These are phyloP conservation scores for Dipodomys merriami DNA, from an alignment of 2,113 vertebrate species.

Conservation along the genomic window DNA sequence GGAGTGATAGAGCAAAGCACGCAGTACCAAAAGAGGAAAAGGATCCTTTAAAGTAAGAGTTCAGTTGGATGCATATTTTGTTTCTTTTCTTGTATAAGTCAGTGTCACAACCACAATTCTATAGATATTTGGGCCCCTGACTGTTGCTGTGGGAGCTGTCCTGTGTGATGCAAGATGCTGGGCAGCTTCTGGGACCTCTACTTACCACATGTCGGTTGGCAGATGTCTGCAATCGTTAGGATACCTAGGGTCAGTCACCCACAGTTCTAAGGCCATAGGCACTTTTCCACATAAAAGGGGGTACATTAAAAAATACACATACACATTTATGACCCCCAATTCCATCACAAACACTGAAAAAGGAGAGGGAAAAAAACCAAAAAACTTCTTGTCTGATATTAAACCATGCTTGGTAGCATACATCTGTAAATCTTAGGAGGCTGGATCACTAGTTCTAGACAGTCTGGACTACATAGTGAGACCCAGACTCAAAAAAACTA, in stretches of 20 bases:
- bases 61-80: neutral
- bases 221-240: neutral
- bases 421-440: too few relatives aligned
- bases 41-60: neutral
- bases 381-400: too few relatives aligned
- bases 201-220: neutral
- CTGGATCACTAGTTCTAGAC: too few relatives aligned
- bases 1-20: neutral
- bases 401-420: neutral
- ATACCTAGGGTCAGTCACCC: neutral
- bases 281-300: too few relatives aligned
- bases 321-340: too few relatives aligned
- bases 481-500: too few relatives aligned
- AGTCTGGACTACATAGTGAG: too few relatives aligned
- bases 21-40: too few relatives aligned
- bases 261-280: neutral
- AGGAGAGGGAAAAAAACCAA: too few relatives aligned
- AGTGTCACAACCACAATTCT: too few relatives aligned
- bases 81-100: neutral
- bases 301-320: too few relatives aligned
- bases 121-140: neutral
- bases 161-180: neutral
- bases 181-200: neutral
- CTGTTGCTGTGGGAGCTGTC: accelerated
- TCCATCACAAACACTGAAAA: too few relatives aligned